Percentiles rank a stretch among this genome's conserved stretches.
These are phyloP conservation scores for Bradypus variegatus DNA, from an alignment of 2,797 vertebrate species.

Conservation along the genomic window DNA sequence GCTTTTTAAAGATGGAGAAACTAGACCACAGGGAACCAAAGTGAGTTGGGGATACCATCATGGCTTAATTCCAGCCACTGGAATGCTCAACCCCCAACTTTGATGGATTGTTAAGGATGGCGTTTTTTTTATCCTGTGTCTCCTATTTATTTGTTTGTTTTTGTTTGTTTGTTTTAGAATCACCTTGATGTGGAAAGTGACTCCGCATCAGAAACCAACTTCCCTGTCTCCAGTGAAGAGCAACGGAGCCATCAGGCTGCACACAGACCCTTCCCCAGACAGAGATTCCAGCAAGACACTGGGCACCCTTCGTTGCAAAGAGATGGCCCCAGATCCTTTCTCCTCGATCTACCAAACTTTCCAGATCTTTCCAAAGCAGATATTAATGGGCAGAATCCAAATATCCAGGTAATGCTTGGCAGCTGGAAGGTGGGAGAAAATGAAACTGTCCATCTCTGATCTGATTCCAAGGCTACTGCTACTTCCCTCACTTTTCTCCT, in stretches of 20 bases:
- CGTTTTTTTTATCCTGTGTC: background rate
- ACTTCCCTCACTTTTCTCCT: background rate
- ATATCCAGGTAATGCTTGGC: slow-evolving; percentile 87
- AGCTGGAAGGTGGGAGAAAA: background rate
- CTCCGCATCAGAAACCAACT: slow-evolving; percentile 64
- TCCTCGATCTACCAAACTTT: slow-evolving; percentile 94
- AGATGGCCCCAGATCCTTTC: slow-evolving; percentile 87
- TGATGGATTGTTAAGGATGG: background rate
- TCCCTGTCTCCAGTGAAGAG: slow-evolving; percentile 73
- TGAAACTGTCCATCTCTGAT: background rate
- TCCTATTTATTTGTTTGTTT: slow-evolving; percentile 43
- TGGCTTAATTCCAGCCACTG: background rate
- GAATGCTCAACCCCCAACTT: background rate
- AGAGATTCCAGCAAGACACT: slow-evolving; percentile 75
- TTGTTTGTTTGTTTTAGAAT: slow-evolving; percentile 74
- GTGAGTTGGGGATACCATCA: slow-evolving; percentile 3
- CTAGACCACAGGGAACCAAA: slow-evolving; percentile 1
- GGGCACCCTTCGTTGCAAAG: slow-evolving; percentile 80
- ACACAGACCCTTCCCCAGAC: slow-evolving; percentile 79
- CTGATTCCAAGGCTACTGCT: slow-evolving; percentile 21
- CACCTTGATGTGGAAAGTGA: slow-evolving; percentile 75
- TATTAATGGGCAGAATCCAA: slow-evolving; percentile 95
- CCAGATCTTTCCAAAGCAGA: slow-evolving; percentile 97
- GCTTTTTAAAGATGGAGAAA: slow-evolving; percentile 30
- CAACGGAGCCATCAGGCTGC: slow-evolving; percentile 76